Evolutionary conservation across 2,888 invertebrate species (phyloP), one percentile per base, ranked within the genome.

Genomic region (Tiliacea aurago): DNA sequence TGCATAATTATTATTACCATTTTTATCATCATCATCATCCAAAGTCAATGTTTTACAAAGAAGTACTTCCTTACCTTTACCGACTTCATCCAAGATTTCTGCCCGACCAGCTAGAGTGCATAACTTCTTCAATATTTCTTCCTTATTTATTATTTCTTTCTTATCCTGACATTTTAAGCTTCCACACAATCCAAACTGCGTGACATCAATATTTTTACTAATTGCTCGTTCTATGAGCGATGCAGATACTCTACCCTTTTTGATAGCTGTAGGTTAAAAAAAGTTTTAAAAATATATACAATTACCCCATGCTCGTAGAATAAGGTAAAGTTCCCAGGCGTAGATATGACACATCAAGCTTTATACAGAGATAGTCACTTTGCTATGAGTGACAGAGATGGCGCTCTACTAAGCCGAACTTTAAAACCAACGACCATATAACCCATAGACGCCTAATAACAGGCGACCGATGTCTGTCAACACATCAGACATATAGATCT

Each of bases 151-250:
- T 23, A 9, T 55, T 47, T 66, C 28, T 20, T 37, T 18, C 18
- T 41, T 49, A 28, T 59, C 13, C 23, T 41, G 49, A 20, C n/a
- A 23, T 43, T 53, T 58, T 47, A n/a, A 10, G 28, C 13, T 20
- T 43, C 15, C 37, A 58, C 1, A 28, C 13, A n/a, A 58, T 33
- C 41, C n/a, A n/a, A 13, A 47, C 5, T 47, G 49, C 15, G 4
- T 33, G 33, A 15, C 15, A n/a, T 73, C 23, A 23, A 4, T 13
- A 63, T 63, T 56, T 20, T 82, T 72, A 20, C 56, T 63, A 2
- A 66, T 61, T 55, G 45, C 58, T 18, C n/a, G 11, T 56, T 80
- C 49, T 65, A 84, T 63, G 4, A 84, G 65, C 1, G 81, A 80
- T 11, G 80, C 13, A 1, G 84, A 66, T 45, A 80, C 62, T 43